Percentiles rank a stretch among this genome's conserved stretches.
These are phyloP conservation scores for Molanna angustata DNA, from an alignment of 2,888 invertebrate species.

Conservation along the genomic window DNA sequence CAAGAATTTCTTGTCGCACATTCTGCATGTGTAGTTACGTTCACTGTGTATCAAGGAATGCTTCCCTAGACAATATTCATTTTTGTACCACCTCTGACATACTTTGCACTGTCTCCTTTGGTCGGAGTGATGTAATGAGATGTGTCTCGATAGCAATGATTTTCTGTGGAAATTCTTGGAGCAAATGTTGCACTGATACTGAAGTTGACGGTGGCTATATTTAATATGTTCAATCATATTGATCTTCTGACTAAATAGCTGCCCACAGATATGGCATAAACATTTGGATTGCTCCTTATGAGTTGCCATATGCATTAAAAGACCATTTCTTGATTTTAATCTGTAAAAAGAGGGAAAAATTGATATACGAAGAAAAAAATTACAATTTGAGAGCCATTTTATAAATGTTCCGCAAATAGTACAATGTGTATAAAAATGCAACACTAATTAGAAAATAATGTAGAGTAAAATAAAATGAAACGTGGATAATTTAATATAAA, in stretches of 20 bases:
- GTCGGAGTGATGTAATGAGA: background rate
- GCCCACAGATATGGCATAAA: constrained; percentile 18
- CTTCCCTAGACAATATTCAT: constrained; percentile 46
- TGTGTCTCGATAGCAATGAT: constrained; percentile 6
- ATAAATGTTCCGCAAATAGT: too few relatives aligned
- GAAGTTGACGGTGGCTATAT: background rate
- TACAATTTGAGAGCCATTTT: too few relatives aligned
- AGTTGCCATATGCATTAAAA: constrained; percentile 7
- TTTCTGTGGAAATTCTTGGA: constrained; percentile 8
- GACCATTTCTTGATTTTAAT: constrained; percentile 8
- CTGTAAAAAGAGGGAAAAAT: too few relatives aligned
- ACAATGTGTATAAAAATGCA: too few relatives aligned
- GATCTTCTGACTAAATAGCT: constrained; percentile 11
- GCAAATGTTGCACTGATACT: constrained; percentile 11
- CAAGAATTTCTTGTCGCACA: constrained; percentile 57
- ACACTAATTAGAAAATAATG: too few relatives aligned
- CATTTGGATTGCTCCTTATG: constrained; percentile 10
- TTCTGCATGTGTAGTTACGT: constrained; percentile 53
- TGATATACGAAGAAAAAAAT: too few relatives aligned
- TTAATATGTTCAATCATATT: constrained; percentile 36
- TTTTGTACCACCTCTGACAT: constrained; percentile 15
- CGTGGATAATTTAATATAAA: too few relatives aligned
- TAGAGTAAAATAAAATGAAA: too few relatives aligned
- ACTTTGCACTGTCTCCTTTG: constrained; percentile 7
- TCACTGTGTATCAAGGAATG: constrained; percentile 55